Percentiles rank a stretch among this genome's conserved stretches.
Evolutionary conservation across 2,113 vertebrate species (phyloP).

Genomic region (Ardeotis arabs): DNA sequence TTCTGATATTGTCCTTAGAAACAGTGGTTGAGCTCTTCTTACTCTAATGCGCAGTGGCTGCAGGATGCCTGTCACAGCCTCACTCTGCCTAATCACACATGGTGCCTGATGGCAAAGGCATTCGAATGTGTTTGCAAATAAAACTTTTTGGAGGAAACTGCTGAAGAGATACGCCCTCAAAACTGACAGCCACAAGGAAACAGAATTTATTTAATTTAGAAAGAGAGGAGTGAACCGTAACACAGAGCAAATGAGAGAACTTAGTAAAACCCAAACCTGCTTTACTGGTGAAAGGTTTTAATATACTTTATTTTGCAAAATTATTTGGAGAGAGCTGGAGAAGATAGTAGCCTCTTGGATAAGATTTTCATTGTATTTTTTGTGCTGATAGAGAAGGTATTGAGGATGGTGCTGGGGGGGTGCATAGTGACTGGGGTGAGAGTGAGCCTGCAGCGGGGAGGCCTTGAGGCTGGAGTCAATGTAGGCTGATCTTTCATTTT

Average conservation of each 20-base stretch:
- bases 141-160: background rate
- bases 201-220: background rate
- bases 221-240: background rate
- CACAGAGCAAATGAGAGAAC: background rate
- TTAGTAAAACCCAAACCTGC: background rate
- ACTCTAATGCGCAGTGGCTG: background rate
- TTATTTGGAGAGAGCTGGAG: background rate
- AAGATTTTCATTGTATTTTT: background rate
- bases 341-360: background rate
- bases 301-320: background rate
- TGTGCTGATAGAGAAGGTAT: background rate
- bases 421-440: background rate
- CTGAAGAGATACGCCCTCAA: background rate
- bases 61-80: background rate
- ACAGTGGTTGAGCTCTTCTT: background rate
- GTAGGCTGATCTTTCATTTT: background rate
- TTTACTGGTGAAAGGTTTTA: background rate
- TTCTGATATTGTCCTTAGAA: background rate
- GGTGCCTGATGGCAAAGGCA: background rate
- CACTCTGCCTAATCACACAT: fast-evolving
- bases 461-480: background rate
- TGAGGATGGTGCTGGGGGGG: background rate
- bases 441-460: background rate
- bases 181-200: background rate
- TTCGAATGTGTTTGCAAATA: background rate